Evolutionary conservation across 2,797 vertebrate species (phyloP), one percentile per base, ranked within the genome.

Genomic region (Limosa lapponica): DNA sequence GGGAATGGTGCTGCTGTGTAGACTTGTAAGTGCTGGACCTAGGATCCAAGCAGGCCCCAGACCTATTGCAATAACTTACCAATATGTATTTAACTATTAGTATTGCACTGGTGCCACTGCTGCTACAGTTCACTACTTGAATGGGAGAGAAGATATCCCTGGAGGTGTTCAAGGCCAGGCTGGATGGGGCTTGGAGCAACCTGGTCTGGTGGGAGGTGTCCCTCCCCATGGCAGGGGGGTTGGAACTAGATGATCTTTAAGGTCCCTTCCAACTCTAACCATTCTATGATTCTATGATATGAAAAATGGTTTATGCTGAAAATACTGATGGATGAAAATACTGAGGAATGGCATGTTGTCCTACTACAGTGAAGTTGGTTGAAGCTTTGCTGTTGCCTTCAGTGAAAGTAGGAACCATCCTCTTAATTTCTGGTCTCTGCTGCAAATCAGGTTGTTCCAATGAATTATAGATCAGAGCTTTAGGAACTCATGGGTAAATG

Each of bases 391-490:
- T 83, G 27, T 78, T 83, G 69, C 62, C 20, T 79, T 66, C 30
- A 10, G 32, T 32, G 36, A 55, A 88, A 84, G 28, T 14, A 88
- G 48, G 46, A 90, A 44, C 39, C 41, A 51, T 22, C 20, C 24
- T 75, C 49, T 58, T 78, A 32, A 88, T 72, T 90, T 90, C 65
- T 83, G 44, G 25, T 51, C 61, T 87, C 58, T 62, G 62, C 79
- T 72, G 49, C 87, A 75, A 92, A 88, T 82, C 46, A 92, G 57
- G 62, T 82, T 90, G 70, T 37, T 87, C 75, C 54, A 51, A 69
- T 83, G 69, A 90, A 89, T 91, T 91, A 87, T 74, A 86, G 67
- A 89, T 62, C 91, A 93, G 72, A 93, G 73, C 43, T 90, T 90
- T 55, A 88, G 88, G 48, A 96, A 82, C 51, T 43, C 46, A 34